Conservation (phyloP, 2,888 invertebrate genomes). For the Smittia aterrima region DNA sequence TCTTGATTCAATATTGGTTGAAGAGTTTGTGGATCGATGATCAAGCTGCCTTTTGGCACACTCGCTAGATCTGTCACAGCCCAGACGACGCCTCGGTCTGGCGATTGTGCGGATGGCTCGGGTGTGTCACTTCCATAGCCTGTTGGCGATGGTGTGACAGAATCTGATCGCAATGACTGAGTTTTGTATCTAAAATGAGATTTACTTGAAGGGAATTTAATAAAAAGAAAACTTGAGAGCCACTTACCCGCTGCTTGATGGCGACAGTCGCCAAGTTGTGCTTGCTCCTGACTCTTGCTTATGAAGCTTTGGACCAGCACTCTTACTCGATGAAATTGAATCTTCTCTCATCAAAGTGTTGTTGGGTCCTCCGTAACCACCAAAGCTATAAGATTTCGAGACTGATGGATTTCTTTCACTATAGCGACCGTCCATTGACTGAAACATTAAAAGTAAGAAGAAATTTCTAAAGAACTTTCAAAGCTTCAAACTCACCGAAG, state of each 20-base stretch:
- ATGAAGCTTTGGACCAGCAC: constrained; percentile 62
- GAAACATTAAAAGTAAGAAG: neutral
- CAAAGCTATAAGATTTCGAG: constrained; percentile 85
- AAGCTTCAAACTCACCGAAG: constrained; percentile 9
- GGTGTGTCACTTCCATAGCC: constrained; percentile 57
- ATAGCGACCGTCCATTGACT: constrained; percentile 49
- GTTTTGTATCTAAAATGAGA: constrained; percentile 46
- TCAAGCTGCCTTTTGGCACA: constrained; percentile 82
- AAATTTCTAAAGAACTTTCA: constrained; percentile 45
- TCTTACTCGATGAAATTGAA: constrained; percentile 64
- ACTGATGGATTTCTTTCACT: constrained; percentile 58
- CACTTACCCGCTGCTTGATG: constrained; percentile 55
- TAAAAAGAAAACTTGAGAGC: too few species aligned
- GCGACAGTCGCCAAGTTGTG: constrained; percentile 53
- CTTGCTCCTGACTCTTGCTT: constrained; percentile 61
- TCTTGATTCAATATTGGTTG: constrained; percentile 56
- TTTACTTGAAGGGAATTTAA: neutral
- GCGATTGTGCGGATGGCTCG: constrained; percentile 49
- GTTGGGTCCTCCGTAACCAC: constrained; percentile 64
- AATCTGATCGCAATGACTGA: constrained; percentile 61
- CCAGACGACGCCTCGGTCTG: constrained; percentile 66
- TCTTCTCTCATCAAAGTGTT: constrained; percentile 61
- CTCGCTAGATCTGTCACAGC: constrained; percentile 81
- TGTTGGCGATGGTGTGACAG: constrained; percentile 75
- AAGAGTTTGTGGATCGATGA: constrained; percentile 73